Evolutionary conservation across 2,797 vertebrate genomes (phyloP).

Genomic region (Sphenodon punctatus): DNA sequence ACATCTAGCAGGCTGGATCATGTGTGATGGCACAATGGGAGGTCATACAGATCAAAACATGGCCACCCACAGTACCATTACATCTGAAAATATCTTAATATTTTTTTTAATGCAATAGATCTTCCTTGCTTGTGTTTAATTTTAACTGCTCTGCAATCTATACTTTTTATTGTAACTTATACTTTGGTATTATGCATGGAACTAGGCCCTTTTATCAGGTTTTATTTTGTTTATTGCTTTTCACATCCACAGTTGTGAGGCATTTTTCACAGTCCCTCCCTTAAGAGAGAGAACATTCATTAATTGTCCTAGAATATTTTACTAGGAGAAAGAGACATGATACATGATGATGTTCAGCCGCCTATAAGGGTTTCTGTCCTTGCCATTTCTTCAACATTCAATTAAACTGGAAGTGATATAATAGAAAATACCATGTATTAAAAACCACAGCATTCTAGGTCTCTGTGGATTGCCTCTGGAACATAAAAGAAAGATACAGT

Average conservation of each 20-base stretch:
- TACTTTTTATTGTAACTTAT: too few species aligned
- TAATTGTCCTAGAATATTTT: not conserved
- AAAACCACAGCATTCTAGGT: not conserved
- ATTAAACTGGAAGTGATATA: not conserved
- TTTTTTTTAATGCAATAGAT: too few species aligned
- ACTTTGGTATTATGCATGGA: too few species aligned
- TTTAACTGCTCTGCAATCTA: too few species aligned
- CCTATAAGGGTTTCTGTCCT: not conserved
- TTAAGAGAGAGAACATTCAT: not conserved
- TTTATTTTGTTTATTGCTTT: not conserved
- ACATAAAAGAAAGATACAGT: not conserved
- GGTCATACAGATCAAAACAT: too few species aligned
- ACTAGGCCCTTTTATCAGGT: too few species aligned
- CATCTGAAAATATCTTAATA: too few species aligned
- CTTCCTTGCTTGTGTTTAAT: too few species aligned
- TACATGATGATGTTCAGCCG: not conserved
- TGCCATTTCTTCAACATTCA: not conserved
- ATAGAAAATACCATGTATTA: not conserved
- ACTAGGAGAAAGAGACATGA: not conserved
- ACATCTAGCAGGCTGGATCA: too few species aligned
- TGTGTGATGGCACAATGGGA: too few species aligned
- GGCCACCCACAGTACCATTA: too few species aligned
- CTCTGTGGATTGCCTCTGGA: slow-evolving; percentile 29
- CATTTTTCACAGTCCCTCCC: not conserved
- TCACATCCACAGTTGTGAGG: not conserved